Evolutionary conservation across 2,113 vertebrate species (phyloP).

Genomic region (Syrrhaptes paradoxus): DNA sequence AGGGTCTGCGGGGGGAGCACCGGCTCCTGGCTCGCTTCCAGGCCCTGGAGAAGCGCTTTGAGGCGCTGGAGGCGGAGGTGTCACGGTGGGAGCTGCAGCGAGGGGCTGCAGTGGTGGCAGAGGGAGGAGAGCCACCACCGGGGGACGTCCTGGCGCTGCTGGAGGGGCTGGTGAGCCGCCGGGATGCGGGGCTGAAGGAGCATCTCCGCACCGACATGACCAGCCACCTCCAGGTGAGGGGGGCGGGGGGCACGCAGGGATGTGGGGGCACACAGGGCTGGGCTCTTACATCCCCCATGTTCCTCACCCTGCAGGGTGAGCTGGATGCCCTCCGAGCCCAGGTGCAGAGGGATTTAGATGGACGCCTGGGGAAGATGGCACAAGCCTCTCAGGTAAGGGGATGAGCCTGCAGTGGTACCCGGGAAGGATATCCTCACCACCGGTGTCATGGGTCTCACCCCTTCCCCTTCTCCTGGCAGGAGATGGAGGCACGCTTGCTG

Average conservation of each 20-base stretch:
- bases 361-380: constrained; percentile 67
- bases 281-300: neutral
- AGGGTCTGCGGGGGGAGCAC: constrained; percentile 55
- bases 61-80: constrained; percentile 56
- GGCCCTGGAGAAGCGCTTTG: constrained; percentile 74
- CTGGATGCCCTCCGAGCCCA: constrained; percentile 57
- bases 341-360: constrained; percentile 60
- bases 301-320: constrained; percentile 43
- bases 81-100: constrained; percentile 44
- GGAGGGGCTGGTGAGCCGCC: constrained; percentile 71
- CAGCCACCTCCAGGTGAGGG: constrained; percentile 67
- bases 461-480: constrained; percentile 46
- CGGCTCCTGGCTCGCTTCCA: constrained; percentile 69
- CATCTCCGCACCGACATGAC: constrained; percentile 28
- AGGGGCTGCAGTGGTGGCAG: neutral
- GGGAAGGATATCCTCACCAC: neutral
- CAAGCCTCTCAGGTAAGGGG: constrained; percentile 62
- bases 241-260: fast-evolving
- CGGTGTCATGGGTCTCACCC: fast-evolving
- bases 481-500: constrained; percentile 66
- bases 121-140: neutral
- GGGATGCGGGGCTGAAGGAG: constrained; percentile 63
- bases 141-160: constrained; percentile 57
- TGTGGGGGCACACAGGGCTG: fast-evolving
- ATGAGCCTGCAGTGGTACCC: fast-evolving